Conservation (phyloP, 2,888 invertebrate genomes). For the Gerris lacustris region DNA sequence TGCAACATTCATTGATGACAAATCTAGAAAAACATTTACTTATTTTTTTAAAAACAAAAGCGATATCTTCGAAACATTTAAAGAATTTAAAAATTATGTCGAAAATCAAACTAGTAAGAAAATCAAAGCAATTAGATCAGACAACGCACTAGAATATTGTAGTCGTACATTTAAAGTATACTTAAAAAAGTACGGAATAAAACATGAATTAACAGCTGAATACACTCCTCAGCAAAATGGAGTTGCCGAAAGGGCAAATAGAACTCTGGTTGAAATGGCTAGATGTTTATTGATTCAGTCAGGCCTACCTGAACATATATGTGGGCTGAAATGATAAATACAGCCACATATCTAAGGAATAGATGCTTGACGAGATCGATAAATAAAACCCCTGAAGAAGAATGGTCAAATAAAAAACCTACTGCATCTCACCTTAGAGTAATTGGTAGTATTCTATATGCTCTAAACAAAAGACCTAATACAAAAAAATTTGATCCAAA, state of each 20-base stretch:
- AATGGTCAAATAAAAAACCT: constrained; percentile 14
- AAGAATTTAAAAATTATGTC: constrained; percentile 14
- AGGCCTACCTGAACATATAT: constrained; percentile 28
- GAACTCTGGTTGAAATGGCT: constrained; percentile 27
- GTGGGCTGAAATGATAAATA: constrained; percentile 33
- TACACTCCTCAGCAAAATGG: constrained; percentile 21
- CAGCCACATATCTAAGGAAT: constrained; percentile 34
- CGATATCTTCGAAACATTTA: constrained; percentile 13
- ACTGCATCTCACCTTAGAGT: constrained; percentile 18
- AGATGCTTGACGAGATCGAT: too few relatives aligned
- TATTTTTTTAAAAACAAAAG: constrained; percentile 14
- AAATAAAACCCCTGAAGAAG: constrained; percentile 17
- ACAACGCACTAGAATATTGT: constrained; percentile 18
- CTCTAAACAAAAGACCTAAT: not conserved
- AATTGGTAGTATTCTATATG: constrained; percentile 20
- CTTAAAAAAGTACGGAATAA: constrained; percentile 16
- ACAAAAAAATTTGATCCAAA: constrained; percentile 18
- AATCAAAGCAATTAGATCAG: constrained; percentile 14
- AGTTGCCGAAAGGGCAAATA: constrained; percentile 16
- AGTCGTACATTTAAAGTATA: constrained; percentile 12
- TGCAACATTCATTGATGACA: constrained; percentile 12
- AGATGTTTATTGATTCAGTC: constrained; percentile 31
- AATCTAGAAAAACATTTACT: constrained; percentile 12
- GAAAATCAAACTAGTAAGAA: constrained; percentile 13
- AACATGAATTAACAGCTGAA: constrained; percentile 16